phyloP scores from a whole-genome alignment of 2,113 vertebrate species.

The Chamaea fasciata region DNA sequence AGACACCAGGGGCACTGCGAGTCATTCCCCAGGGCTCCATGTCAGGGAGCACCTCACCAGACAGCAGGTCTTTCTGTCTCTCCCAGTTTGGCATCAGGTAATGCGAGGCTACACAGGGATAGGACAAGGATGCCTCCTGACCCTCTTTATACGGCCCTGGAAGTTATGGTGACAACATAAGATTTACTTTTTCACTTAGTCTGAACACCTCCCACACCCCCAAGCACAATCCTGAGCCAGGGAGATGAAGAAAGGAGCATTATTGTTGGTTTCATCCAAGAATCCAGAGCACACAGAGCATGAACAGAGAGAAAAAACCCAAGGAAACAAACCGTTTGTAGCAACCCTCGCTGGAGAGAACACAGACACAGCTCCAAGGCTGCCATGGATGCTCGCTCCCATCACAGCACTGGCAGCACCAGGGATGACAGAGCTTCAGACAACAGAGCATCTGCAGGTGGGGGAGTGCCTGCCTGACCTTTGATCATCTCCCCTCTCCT shows the following conservation, averaged over 20 bases:
- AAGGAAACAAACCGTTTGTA: neutral
- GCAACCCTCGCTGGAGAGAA: neutral
- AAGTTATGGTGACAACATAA: neutral
- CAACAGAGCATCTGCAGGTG: neutral
- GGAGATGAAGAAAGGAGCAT: neutral
- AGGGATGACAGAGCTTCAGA: neutral
- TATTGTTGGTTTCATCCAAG: neutral
- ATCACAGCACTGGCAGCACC: neutral
- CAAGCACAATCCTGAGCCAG: neutral
- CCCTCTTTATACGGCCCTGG: neutral
- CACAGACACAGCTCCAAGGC: neutral
- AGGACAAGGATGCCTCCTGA: neutral
- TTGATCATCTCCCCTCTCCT: neutral
- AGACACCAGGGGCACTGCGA: fast-evolving
- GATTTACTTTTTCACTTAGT: neutral
- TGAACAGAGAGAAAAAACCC: neutral
- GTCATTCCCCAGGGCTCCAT: fast-evolving
- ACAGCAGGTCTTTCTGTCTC: neutral
- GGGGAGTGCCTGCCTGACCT: neutral
- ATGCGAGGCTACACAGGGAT: neutral
- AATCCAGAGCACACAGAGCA: neutral
- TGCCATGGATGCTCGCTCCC: fast-evolving
- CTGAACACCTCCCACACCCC: neutral
- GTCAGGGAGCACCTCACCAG: neutral
- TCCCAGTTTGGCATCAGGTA: neutral